Percentiles rank a stretch among this genome's conserved stretches.
phyloP scores from a whole-genome alignment of 1,140 invertebrate species.

The Archegozetes longisetosus region DNA sequence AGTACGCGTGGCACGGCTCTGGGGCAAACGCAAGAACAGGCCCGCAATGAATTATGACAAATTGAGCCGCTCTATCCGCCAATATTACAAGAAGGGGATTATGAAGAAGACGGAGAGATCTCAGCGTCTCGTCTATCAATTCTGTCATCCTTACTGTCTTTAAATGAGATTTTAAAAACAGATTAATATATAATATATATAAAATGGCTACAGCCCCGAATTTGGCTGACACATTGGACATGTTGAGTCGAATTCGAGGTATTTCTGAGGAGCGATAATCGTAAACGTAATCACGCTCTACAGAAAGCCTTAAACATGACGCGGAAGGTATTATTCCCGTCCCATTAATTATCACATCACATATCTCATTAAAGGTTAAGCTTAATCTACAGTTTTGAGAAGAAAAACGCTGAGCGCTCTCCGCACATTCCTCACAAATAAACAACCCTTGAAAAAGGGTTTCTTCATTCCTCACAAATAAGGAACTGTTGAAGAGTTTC shows the following conservation, averaged over 20 bases:
- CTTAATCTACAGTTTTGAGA: background rate
- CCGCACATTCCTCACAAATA: background rate
- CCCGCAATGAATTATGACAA: conserved; percentile 99
- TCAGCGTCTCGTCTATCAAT: conserved; percentile 96
- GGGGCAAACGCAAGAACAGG: conserved; percentile 92
- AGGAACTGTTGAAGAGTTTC: too few species aligned
- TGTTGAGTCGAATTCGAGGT: background rate
- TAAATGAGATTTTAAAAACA: conserved; percentile 31
- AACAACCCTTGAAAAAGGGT: too few species aligned
- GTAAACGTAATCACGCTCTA: background rate
- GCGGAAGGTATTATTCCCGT: background rate
- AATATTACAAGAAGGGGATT: conserved; percentile 98
- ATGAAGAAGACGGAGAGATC: conserved; percentile 98
- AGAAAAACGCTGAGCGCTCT: background rate
- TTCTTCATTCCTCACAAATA: too few species aligned
- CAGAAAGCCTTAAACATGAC: background rate
- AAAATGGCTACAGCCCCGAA: background rate
- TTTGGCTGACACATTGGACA: background rate
- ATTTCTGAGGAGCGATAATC: background rate
- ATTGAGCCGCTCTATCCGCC: conserved; percentile 84
- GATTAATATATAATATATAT: background rate
- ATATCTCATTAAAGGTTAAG: too few species aligned
- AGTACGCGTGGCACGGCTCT: conserved; percentile 78
- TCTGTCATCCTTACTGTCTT: conserved; percentile 82
- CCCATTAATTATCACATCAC: background rate